These are phyloP conservation scores for Zaprionus lineosus DNA, from an alignment of 2,888 invertebrate genomes.

Conservation along the genomic window DNA sequence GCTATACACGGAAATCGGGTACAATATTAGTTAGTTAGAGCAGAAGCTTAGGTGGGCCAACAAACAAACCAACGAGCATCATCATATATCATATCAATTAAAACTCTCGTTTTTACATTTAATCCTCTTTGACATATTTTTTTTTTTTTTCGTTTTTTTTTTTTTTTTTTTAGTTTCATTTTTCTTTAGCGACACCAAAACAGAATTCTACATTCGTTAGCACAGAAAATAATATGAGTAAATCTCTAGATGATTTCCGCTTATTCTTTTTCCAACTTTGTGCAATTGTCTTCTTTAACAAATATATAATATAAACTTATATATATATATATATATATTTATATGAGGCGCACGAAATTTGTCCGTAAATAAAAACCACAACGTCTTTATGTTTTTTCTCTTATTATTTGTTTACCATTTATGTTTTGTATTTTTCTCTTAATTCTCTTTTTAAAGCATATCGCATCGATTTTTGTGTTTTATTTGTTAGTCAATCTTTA, in stretches of 20 bases:
- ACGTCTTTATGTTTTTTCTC: conserved; percentile 50
- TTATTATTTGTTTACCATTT: conserved; percentile 9
- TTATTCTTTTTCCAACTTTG: conserved; percentile 75
- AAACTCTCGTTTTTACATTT: too few species aligned
- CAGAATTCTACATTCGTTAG: conserved; percentile 77
- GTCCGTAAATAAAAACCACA: conserved; percentile 80
- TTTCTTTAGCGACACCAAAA: conserved; percentile 81
- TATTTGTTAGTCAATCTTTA: conserved; percentile 71
- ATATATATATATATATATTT: conserved; percentile 14
- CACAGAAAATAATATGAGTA: conserved; percentile 78
- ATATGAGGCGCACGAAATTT: conserved; percentile 66
- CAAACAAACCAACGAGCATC: conserved; percentile 44
- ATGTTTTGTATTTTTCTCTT: conserved; percentile 36
- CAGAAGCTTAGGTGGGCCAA: too few species aligned
- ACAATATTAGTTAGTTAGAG: not conserved
- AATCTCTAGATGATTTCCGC: conserved; percentile 52
- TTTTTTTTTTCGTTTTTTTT: conserved; percentile 17
- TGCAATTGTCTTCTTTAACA: conserved; percentile 55
- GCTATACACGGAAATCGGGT: conserved; percentile 48
- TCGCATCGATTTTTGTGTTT: conserved; percentile 58
- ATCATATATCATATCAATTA: conserved; percentile 26
- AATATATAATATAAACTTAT: too few species aligned
- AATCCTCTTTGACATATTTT: conserved; percentile 2
- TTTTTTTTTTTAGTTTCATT: conserved; percentile 18
- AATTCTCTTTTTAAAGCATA: conserved; percentile 55